A percentile compares a stretch with the other conserved stretches of the same genome.
phyloP scores from a whole-genome alignment of 1,140 invertebrate species.

The Sarcophaga bullata region DNA sequence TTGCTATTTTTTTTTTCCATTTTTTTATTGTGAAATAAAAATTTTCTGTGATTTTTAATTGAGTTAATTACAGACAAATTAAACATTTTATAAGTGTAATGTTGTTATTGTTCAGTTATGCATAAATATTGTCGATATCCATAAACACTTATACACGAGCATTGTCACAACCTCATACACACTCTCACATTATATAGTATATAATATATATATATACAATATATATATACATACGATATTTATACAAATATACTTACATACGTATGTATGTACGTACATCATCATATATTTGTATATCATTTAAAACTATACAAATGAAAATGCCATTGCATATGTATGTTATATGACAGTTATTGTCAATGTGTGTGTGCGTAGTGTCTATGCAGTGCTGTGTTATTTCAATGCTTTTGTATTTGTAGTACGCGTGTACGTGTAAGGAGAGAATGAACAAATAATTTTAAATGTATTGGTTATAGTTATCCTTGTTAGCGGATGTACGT shows the following conservation, averaged over 20 bases:
- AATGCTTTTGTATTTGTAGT: too few relatives aligned
- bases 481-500: neutral
- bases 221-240: neutral
- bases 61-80: slow-evolving; percentile 37
- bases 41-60: slow-evolving; percentile 36
- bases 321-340: too few relatives aligned
- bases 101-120: slow-evolving; percentile 26
- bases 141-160: neutral
- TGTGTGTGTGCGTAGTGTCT: neutral
- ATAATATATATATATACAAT: neutral
- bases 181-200: neutral
- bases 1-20: too few relatives aligned
- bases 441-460: neutral
- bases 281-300: too few relatives aligned
- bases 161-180: neutral
- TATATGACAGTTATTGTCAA: too few relatives aligned
- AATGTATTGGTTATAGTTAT: neutral
- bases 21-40: too few relatives aligned
- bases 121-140: slow-evolving; percentile 24
- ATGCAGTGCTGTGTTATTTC: neutral
- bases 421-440: neutral
- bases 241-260: too few relatives aligned
- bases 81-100: slow-evolving; percentile 40
- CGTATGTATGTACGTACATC: too few relatives aligned
- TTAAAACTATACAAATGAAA: too few relatives aligned